These are phyloP conservation scores for Cyphomyrmex costatus DNA, from an alignment of 1,140 invertebrate species.

Conservation along the genomic window DNA sequence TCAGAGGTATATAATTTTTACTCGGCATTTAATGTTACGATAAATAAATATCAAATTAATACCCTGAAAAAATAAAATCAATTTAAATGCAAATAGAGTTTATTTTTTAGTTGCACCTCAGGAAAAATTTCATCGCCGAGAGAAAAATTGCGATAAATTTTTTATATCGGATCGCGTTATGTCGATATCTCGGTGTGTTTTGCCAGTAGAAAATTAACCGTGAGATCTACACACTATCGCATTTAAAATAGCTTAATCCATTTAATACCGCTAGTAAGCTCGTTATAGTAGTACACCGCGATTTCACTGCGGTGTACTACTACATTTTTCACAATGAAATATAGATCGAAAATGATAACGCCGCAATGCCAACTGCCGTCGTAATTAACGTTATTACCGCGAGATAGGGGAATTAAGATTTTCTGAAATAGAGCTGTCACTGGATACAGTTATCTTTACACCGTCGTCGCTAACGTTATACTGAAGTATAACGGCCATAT, in stretches of 20 bases:
- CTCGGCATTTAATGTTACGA: not conserved
- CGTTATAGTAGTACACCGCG: constrained; percentile 15
- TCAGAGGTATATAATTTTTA: not conserved
- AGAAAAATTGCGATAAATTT: not conserved
- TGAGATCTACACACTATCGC: not conserved
- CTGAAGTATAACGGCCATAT: constrained; percentile 75
- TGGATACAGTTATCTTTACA: constrained; percentile 60
- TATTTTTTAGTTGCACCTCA: not conserved
- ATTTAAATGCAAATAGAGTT: not conserved
- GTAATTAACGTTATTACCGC: constrained; percentile 71
- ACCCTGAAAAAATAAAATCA: not conserved
- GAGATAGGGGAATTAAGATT: constrained; percentile 51
- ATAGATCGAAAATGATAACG: constrained; percentile 31
- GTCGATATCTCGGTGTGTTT: not conserved
- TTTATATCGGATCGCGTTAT: not conserved
- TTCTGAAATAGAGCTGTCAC: constrained; percentile 67
- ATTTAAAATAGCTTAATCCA: constrained; percentile 19
- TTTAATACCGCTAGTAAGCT: not conserved
- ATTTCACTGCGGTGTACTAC: not conserved
- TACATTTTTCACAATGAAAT: constrained; percentile 45
- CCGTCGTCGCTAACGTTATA: constrained; percentile 70
- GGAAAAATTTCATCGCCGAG: not conserved
- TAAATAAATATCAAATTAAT: constrained; percentile 9
- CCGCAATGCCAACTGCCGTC: constrained; percentile 38
- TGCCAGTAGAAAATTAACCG: not conserved